Evolutionary conservation across 2,797 vertebrate genomes (phyloP).

Genomic region (Phrynocephalus forsythii): DNA sequence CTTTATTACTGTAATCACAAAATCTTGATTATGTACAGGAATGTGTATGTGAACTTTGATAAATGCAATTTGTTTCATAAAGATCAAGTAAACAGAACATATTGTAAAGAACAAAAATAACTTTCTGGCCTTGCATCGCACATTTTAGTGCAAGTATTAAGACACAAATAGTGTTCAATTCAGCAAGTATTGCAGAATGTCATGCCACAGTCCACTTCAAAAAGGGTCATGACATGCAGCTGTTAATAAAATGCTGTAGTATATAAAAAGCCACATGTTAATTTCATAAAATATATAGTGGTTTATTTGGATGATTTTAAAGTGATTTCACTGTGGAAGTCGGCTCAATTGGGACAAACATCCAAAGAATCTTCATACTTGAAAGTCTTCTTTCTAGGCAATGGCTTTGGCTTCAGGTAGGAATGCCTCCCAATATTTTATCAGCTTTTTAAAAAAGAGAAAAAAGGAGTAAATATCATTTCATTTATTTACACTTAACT

Average conservation of each 20-base stretch:
- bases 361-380: slow-evolving; percentile 69
- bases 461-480: not conserved
- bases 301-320: slow-evolving; percentile 84
- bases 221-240: slow-evolving; percentile 80
- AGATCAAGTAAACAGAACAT: slow-evolving; percentile 77
- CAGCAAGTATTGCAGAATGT: slow-evolving; percentile 84
- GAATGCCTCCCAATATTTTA: slow-evolving; percentile 82
- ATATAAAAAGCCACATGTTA: slow-evolving; percentile 81
- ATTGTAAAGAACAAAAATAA: slow-evolving; percentile 80
- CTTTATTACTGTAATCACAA: slow-evolving; percentile 89
- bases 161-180: slow-evolving; percentile 86
- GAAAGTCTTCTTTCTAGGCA: slow-evolving; percentile 81
- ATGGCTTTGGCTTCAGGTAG: slow-evolving; percentile 97
- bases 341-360: slow-evolving; percentile 74
- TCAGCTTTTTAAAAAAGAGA: slow-evolving; percentile 81
- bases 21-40: slow-evolving; percentile 87
- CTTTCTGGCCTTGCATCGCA: slow-evolving; percentile 80
- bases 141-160: slow-evolving; percentile 82
- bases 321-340: slow-evolving; percentile 82
- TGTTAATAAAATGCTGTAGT: slow-evolving; percentile 81
- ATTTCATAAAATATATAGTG: slow-evolving; percentile 85
- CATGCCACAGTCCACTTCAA: slow-evolving; percentile 85
- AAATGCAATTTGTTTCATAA: slow-evolving; percentile 80
- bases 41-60: slow-evolving; percentile 86
- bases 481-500: not conserved